phyloP scores from a whole-genome alignment of 1,140 invertebrate genomes.

The Luehdorfia chinensis region DNA sequence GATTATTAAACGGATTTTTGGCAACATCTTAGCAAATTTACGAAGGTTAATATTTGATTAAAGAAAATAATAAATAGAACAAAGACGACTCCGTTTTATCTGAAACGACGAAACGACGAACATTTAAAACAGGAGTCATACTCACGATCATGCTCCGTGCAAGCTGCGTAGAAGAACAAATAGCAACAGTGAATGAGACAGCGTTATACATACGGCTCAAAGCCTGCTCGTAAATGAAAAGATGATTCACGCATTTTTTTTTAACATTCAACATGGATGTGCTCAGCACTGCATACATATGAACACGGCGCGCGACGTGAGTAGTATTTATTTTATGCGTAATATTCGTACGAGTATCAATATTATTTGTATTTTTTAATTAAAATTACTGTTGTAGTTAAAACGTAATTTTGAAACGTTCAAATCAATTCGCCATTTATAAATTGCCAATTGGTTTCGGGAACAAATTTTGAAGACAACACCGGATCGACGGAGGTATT shows the following conservation, averaged over 20 bases:
- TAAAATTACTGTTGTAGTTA: no score
- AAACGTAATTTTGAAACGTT: slow-evolving; percentile 30
- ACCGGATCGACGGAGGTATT: slow-evolving; percentile 21
- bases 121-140: slow-evolving; percentile 71
- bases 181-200: slow-evolving; percentile 74
- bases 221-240: slow-evolving; percentile 34
- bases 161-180: slow-evolving; percentile 82
- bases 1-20: no score
- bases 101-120: background rate
- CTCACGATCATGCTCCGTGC: slow-evolving; percentile 91
- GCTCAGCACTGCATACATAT: no score
- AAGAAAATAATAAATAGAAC: background rate
- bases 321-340: no score
- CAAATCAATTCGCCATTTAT: slow-evolving; percentile 20
- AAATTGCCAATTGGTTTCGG: slow-evolving; percentile 27
- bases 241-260: slow-evolving; percentile 18
- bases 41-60: slow-evolving; percentile 9
- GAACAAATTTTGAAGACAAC: slow-evolving; percentile 23
- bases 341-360: no score
- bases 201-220: slow-evolving; percentile 42
- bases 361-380: no score
- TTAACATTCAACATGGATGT: slow-evolving; percentile 2
- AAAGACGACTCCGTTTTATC: background rate
- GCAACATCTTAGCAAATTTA: slow-evolving; percentile 47
- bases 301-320: no score